phyloP scores from a whole-genome alignment of 2,113 vertebrate genomes.

The Odocoileus virginianus region DNA sequence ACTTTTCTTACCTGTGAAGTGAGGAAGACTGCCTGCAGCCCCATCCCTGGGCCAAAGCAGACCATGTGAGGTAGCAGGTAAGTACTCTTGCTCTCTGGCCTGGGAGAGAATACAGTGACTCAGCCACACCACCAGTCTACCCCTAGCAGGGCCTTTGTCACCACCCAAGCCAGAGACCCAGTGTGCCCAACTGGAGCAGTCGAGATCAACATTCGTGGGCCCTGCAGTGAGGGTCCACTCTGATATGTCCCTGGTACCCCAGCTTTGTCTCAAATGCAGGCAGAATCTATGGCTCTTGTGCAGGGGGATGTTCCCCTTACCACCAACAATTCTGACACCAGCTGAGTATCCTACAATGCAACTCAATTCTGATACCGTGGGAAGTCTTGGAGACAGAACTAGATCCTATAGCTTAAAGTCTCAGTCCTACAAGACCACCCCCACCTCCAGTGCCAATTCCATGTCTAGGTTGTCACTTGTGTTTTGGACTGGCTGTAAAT shows the following conservation, averaged over 20 bases:
- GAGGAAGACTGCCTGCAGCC: background rate
- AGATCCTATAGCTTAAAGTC: background rate
- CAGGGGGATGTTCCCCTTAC: background rate
- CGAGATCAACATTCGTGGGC: fast-evolving
- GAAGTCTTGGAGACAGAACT: background rate
- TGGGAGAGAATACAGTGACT: background rate
- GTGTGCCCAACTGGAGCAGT: background rate
- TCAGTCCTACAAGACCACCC: background rate
- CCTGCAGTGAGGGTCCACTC: background rate
- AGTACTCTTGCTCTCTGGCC: background rate
- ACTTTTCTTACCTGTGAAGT: background rate
- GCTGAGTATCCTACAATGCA: background rate
- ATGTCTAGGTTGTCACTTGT: background rate
- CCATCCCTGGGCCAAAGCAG: background rate
- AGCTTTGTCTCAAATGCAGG: background rate
- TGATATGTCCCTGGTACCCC: no score
- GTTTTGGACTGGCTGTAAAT: background rate
- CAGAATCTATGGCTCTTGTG: background rate
- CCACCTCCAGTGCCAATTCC: background rate
- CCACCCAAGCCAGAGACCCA: background rate
- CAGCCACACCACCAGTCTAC: no score
- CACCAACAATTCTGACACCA: background rate
- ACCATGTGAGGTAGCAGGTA: background rate
- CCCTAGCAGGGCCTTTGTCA: background rate
- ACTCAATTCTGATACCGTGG: background rate